Conservation (phyloP, 2,888 invertebrate genomes). For the Linyphia triangularis region DNA sequence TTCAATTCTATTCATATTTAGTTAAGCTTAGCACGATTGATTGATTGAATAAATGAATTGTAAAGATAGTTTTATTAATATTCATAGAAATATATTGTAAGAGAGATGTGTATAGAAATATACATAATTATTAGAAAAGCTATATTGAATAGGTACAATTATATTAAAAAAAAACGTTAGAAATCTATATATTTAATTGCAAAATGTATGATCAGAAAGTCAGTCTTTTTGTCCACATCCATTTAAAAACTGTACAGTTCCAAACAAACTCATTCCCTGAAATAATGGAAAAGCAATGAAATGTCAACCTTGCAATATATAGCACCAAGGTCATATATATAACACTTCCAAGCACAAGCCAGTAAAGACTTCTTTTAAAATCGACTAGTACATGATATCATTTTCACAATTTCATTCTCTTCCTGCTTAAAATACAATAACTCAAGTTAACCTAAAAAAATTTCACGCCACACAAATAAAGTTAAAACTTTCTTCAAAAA, state of each 20-base stretch:
- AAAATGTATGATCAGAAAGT: background rate
- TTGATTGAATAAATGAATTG: too few species aligned
- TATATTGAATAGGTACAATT: background rate
- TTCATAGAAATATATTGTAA: background rate
- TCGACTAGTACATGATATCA: constrained; percentile 26
- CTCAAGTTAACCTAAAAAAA: background rate
- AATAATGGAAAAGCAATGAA: constrained; percentile 5
- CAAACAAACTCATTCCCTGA: constrained; percentile 9
- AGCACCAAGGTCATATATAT: constrained; percentile 35
- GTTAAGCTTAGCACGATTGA: too few species aligned
- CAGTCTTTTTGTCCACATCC: background rate
- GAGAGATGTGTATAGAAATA: too few species aligned
- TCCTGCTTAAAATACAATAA: background rate
- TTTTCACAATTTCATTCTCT: background rate
- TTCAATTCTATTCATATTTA: too few species aligned
- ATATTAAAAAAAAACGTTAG: background rate
- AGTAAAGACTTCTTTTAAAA: background rate
- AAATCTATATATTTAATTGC: background rate
- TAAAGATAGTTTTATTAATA: too few species aligned
- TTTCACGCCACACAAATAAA: too few species aligned
- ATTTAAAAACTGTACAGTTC: background rate
- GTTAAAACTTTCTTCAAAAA: too few species aligned
- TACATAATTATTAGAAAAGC: constrained; percentile 18
- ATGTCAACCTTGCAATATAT: constrained; percentile 12
- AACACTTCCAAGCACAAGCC: background rate